Evolutionary conservation across 2,113 vertebrate species (phyloP), one percentile per base, ranked within the genome.

Genomic region (Fulica atra): DNA sequence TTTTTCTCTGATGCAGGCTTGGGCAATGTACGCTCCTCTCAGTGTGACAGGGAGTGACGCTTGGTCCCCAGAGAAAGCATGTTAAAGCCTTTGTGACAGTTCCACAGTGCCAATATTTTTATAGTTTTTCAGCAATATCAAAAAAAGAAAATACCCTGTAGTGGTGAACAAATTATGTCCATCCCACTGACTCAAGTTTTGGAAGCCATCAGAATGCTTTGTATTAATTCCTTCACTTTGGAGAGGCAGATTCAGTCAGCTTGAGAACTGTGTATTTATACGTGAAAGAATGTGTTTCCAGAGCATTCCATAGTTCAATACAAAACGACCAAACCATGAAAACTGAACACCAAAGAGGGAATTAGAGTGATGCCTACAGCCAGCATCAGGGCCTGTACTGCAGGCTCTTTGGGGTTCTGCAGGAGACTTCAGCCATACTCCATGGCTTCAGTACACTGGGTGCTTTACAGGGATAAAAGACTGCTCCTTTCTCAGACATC

Each of bases 381-480:
- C 40, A 86, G 78, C 54, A 54, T 33, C 44, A 71, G 44, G 44
- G 26, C 38, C 25, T 31, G 17, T 73, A 36, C 33, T 69, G 11
- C 26, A 40, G 29, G 36, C 8, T 70, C 26, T 60, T 60, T n/a
- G 16, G 51, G 71, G 63, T 76, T 76, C 70, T 88, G 74, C 12
- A 6, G 74, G 51, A 42, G 40, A 31, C 44, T 76, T 31, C 63
- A 92, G 31, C 31, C 31, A 23, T 73, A 69, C 3, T 13, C 23
- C 31, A 60, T 1, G 2, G 14, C 63, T 80, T 70, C 57, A 36
- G 56, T 29, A 59, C 0, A 0, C 38, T 8, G 5, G 53, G 28
- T 36, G 44, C 63, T 76, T 88, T 60, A 50, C n/a, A 25, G n/a
- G 8, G 31, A 65, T 63, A 70, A 92, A 70, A 71, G 68, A n/a